phyloP scores from a whole-genome alignment of 1,140 invertebrate species.

The Calosoma granatense region DNA sequence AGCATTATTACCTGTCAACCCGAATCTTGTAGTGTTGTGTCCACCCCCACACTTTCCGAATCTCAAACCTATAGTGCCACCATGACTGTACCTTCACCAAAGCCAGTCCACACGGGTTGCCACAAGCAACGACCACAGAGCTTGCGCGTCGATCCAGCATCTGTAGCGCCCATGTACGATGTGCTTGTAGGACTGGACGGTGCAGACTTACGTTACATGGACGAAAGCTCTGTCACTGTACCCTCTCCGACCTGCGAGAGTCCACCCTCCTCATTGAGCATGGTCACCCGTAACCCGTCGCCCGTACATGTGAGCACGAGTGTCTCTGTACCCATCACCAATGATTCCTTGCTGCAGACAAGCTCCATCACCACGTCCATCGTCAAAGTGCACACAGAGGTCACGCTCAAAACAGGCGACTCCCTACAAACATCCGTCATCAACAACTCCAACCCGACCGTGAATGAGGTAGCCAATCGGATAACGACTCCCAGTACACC shows the following conservation, averaged over 20 bases:
- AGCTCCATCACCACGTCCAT: constrained; percentile 49
- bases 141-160: constrained; percentile 39
- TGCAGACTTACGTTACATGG: constrained; percentile 77
- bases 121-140: constrained; percentile 46
- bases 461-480: constrained; percentile 20
- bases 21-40: constrained; percentile 40
- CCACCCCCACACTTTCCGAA: not conserved
- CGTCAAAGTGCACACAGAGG: constrained; percentile 60
- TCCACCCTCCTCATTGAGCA: constrained; percentile 54
- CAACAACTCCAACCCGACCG: constrained; percentile 37
- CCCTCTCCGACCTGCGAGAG: constrained; percentile 62
- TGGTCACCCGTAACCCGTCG: constrained; percentile 36
- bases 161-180: constrained; percentile 55
- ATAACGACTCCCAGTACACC: constrained; percentile 20
- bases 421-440: constrained; percentile 38
- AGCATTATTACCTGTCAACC: constrained; percentile 11
- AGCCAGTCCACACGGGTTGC: not conserved
- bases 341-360: constrained; percentile 53
- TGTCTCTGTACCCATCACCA: constrained; percentile 33
- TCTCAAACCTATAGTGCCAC: too few relatives aligned
- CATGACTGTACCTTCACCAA: constrained; percentile 8
- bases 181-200: constrained; percentile 65
- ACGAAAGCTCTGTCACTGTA: constrained; percentile 77
- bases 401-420: constrained; percentile 42
- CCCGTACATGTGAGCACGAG: constrained; percentile 36